These are phyloP conservation scores for Sternotherus odoratus DNA, from an alignment of 2,797 vertebrate genomes.

Conservation along the genomic window DNA sequence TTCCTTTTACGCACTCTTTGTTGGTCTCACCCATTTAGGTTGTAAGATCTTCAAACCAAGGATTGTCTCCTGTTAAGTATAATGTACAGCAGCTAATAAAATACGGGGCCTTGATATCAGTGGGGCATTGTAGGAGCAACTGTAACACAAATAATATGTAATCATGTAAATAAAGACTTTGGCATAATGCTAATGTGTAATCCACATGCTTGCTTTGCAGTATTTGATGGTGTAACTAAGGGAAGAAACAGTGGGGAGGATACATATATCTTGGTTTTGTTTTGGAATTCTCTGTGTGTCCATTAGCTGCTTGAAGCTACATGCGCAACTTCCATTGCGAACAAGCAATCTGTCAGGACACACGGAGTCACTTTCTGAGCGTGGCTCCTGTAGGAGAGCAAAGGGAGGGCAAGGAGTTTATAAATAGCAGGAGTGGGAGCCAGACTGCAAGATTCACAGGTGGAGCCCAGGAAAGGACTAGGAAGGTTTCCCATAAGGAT, in stretches of 20 bases:
- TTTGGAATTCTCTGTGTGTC: neutral
- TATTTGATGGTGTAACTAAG: neutral
- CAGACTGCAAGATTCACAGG: neutral
- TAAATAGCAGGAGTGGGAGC: neutral
- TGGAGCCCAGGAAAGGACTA: neutral
- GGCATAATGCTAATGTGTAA: accelerated
- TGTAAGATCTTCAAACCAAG: neutral
- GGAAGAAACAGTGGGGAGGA: neutral
- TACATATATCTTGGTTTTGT: neutral
- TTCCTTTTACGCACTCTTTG: neutral
- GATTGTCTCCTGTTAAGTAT: neutral
- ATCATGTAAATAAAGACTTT: accelerated
- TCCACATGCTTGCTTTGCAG: neutral
- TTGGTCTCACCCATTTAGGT: neutral
- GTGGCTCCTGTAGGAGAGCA: neutral
- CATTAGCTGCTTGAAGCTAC: neutral
- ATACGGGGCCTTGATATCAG: neutral
- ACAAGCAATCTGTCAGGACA: neutral
- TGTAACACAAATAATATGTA: neutral
- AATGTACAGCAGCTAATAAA: neutral
- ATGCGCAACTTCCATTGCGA: neutral
- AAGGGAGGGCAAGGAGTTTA: neutral
- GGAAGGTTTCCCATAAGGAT: neutral
- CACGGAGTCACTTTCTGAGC: neutral
- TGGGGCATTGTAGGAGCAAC: neutral